These are phyloP conservation scores for Polyommatus icarus DNA, from an alignment of 2,888 invertebrate species.

Conservation along the genomic window DNA sequence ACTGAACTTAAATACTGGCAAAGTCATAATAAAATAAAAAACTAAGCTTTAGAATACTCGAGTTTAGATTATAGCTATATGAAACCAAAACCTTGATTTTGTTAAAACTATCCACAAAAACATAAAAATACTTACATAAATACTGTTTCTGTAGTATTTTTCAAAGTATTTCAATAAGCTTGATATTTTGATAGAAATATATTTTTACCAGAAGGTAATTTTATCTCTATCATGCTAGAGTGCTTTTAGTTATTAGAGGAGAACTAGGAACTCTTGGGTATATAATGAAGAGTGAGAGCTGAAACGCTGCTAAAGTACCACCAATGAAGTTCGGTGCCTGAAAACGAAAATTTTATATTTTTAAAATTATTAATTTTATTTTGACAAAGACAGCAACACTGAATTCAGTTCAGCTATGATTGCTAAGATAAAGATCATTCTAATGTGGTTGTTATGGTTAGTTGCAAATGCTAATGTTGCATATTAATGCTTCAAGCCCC, in stretches of 20 bases:
- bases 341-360: constrained; percentile 48
- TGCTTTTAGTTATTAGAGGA: constrained; percentile 41
- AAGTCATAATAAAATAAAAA: not conserved
- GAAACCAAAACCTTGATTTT: not conserved
- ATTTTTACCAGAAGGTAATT: not conserved
- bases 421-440: no score
- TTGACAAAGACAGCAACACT: no score
- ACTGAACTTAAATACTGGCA: not conserved
- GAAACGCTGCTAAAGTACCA: constrained; percentile 85
- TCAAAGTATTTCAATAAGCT: not conserved
- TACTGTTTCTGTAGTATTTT: not conserved
- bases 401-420: no score
- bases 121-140: not conserved
- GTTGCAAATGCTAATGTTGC: no score
- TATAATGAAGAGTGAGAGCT: constrained; percentile 87
- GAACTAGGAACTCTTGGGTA: constrained; percentile 78
- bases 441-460: no score
- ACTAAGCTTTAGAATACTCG: not conserved
- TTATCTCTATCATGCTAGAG: constrained; percentile 40
- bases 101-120: not conserved
- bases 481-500: no score
- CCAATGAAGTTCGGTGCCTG: constrained; percentile 91
- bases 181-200: not conserved
- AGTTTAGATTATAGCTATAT: not conserved
- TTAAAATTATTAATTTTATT: no score